A percentile compares a stretch with the other conserved stretches of the same genome.
Conservation (phyloP, 1,140 invertebrate species). For the Drosophila micromelanica region DNA sequence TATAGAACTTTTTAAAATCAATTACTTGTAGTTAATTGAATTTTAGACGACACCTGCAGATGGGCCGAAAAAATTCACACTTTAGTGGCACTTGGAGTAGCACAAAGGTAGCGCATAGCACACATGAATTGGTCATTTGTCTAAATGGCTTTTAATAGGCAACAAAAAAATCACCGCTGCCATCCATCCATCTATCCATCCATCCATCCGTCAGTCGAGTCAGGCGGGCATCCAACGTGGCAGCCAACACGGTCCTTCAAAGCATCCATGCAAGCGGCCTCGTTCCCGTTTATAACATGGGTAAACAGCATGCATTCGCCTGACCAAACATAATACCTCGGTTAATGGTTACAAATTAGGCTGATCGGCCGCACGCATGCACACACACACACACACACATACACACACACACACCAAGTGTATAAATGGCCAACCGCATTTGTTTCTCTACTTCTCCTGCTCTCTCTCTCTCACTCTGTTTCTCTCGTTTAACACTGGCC, state of each 20-base stretch:
- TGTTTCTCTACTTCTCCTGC: constrained; percentile 1
- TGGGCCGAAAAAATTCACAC: constrained; percentile 12
- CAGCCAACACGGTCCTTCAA: constrained; percentile 38
- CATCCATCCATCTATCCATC: constrained; percentile 38
- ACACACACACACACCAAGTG: constrained; percentile 40
- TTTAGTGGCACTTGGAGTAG: constrained; percentile 3
- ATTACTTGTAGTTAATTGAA: not conserved
- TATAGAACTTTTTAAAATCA: not conserved
- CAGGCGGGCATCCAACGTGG: constrained; percentile 31
- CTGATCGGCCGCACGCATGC: constrained; percentile 66
- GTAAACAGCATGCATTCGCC: constrained; percentile 43
- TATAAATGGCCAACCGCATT: constrained; percentile 70
- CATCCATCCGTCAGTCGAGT: constrained; percentile 16
- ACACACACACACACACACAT: constrained; percentile 47
- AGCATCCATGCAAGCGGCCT: constrained; percentile 31
- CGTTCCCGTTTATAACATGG: constrained; percentile 25
- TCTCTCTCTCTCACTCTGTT: not conserved
- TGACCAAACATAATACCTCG: constrained; percentile 76
- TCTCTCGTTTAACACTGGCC: constrained; percentile 7
- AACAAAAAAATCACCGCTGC: constrained; percentile 60
- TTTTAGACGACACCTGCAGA: not conserved
- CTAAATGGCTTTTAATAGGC: constrained; percentile 82
- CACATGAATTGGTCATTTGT: constrained; percentile 55
- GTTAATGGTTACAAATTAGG: constrained; percentile 84
- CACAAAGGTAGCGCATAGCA: constrained; percentile 10